Percentiles rank a stretch among this genome's conserved stretches.
These are phyloP conservation scores for Chloromyia formosa DNA, from an alignment of 2,888 invertebrate genomes.

Conservation along the genomic window DNA sequence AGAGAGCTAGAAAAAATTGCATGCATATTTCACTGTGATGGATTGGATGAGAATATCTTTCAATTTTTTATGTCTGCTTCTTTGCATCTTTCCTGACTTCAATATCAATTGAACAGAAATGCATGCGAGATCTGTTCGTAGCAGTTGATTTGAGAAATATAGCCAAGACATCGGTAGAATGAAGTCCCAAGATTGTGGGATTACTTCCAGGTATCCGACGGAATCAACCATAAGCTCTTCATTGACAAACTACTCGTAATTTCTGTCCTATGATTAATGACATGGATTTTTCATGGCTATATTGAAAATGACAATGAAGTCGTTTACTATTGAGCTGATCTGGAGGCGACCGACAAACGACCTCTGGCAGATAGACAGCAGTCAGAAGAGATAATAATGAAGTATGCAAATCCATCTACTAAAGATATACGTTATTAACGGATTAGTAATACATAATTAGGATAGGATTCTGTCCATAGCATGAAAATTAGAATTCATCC, in stretches of 20 bases:
- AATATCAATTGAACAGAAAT: constrained; percentile 1
- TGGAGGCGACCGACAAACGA: no score
- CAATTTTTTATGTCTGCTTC: no score
- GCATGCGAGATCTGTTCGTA: constrained; percentile 3
- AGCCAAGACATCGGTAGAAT: no score
- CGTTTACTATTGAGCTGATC: background rate
- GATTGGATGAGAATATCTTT: constrained; percentile 15
- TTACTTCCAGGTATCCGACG: no score
- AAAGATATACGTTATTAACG: no score
- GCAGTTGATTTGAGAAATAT: background rate
- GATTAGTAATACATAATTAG: no score
- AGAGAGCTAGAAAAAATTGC: background rate
- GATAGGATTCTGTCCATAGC: no score
- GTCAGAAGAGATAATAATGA: no score
- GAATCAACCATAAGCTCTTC: constrained; percentile 4
- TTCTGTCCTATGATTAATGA: background rate
- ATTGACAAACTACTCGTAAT: background rate
- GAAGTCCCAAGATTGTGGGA: no score
- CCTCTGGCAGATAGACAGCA: no score
- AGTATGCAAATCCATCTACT: no score
- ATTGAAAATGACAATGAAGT: constrained; percentile 25
- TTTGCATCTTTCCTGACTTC: background rate
- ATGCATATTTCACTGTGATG: constrained; percentile 25
- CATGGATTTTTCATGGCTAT: constrained; percentile 6
- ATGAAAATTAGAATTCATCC: no score